Percentiles rank a stretch among this genome's conserved stretches.
phyloP scores from a whole-genome alignment of 2,797 vertebrate species.

The Coregonus sp. region DNA sequence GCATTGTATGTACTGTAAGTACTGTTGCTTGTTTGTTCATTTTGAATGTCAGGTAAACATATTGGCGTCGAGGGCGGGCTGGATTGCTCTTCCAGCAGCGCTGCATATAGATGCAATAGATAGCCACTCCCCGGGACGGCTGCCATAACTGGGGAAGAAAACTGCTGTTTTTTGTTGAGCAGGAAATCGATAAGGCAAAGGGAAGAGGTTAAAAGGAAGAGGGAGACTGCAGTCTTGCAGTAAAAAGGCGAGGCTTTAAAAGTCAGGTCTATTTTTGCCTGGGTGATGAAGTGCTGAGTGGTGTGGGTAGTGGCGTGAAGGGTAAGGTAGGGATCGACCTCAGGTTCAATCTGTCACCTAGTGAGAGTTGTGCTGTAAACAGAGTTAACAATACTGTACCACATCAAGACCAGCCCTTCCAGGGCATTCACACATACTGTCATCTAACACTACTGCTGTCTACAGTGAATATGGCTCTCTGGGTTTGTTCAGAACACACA shows the following conservation, averaged over 20 bases:
- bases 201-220: conserved; percentile 43
- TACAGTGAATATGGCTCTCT: conserved; percentile 39
- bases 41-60: conserved; percentile 50
- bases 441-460: conserved; percentile 31
- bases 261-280: conserved; percentile 69
- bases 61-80: conserved; percentile 45
- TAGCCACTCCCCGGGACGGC: conserved; percentile 52
- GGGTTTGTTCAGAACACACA: conserved; percentile 49
- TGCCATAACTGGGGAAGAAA: conserved; percentile 52
- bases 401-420: conserved; percentile 41
- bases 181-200: conserved; percentile 71
- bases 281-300: conserved; percentile 68
- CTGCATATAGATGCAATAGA: conserved; percentile 54
- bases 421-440: conserved; percentile 46
- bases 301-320: conserved; percentile 52
- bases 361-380: conserved; percentile 60
- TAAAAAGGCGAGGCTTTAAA: conserved; percentile 67
- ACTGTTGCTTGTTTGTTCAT: conserved; percentile 53
- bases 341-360: conserved; percentile 58
- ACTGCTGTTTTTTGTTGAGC: conserved; percentile 55
- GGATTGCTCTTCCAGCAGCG: conserved; percentile 39
- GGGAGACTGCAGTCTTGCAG: conserved; percentile 61
- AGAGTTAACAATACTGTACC: conserved; percentile 59
- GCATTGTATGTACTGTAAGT: conserved; percentile 62
- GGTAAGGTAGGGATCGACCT: conserved; percentile 62